Percentiles rank a stretch among this genome's conserved stretches.
Conservation (phyloP, 2,797 vertebrate species). For the Ptychobarbus kaznakovi region DNA sequence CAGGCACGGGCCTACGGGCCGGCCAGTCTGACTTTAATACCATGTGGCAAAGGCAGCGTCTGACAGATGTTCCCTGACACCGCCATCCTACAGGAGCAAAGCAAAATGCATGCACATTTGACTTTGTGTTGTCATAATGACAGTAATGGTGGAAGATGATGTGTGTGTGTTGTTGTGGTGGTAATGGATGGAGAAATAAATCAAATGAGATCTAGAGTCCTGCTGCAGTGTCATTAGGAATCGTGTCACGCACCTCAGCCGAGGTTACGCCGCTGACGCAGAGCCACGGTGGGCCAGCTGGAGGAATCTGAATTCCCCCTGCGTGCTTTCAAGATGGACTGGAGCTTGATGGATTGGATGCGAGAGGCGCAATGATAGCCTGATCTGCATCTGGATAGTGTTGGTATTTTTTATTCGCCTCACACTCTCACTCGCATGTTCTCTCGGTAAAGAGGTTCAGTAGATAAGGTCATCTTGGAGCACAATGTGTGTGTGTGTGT, state of each 20-base stretch:
- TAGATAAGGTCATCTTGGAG: slow-evolving; percentile 51
- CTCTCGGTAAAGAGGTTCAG: slow-evolving; percentile 40
- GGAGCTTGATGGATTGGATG: slow-evolving; percentile 60
- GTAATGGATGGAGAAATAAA: slow-evolving; percentile 78
- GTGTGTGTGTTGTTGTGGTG: slow-evolving; percentile 48
- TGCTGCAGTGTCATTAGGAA: slow-evolving; percentile 80
- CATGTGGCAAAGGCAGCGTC: slow-evolving; percentile 78
- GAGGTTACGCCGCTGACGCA: slow-evolving; percentile 66
- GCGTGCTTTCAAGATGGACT: slow-evolving; percentile 53
- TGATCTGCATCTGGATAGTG: slow-evolving; percentile 57
- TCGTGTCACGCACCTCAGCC: slow-evolving; percentile 75
- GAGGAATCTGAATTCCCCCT: slow-evolving; percentile 76
- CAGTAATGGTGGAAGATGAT: slow-evolving; percentile 39
- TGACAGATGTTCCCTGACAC: slow-evolving; percentile 92
- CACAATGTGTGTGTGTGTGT: slow-evolving; percentile 11
- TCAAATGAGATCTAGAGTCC: slow-evolving; percentile 78
- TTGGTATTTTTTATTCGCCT: slow-evolving; percentile 61
- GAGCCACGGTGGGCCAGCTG: slow-evolving; percentile 75
- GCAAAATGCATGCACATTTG: slow-evolving; percentile 45
- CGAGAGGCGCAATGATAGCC: slow-evolving; percentile 46
- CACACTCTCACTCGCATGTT: slow-evolving; percentile 54
- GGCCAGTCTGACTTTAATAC: slow-evolving; percentile 77
- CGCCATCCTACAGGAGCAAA: slow-evolving; percentile 73
- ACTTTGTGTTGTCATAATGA: slow-evolving; percentile 48
- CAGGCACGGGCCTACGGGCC: slow-evolving; percentile 68